A percentile compares a stretch with the other conserved stretches of the same genome.
Conservation (phyloP, 2,888 invertebrate species). For the Ennomos fuscantarius region DNA sequence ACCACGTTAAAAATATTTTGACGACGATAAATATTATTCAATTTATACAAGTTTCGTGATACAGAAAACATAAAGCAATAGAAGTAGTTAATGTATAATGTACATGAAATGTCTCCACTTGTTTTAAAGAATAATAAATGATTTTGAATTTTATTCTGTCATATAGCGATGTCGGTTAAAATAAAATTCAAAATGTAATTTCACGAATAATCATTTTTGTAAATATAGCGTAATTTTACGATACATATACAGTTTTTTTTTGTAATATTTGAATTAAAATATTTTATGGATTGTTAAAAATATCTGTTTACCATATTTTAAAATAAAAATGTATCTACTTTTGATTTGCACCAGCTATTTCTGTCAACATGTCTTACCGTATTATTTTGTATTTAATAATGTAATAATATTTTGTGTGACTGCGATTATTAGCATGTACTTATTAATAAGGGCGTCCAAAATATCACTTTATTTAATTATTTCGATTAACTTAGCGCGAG, state of each 20-base stretch:
- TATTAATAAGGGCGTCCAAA: slow-evolving; percentile 69
- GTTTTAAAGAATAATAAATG: slow-evolving; percentile 28
- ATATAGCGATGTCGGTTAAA: slow-evolving; percentile 18
- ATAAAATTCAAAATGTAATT: slow-evolving; percentile 9
- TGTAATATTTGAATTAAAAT: slow-evolving; percentile 27
- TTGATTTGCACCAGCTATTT: slow-evolving; percentile 9
- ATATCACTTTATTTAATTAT: slow-evolving; percentile 37
- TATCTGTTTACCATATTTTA: slow-evolving; percentile 15
- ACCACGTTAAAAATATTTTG: slow-evolving; percentile 43
- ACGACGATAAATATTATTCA: slow-evolving; percentile 16
- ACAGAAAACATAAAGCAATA: slow-evolving; percentile 59
- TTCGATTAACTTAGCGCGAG: slow-evolving; percentile 27
- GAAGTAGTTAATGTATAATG: slow-evolving; percentile 44
- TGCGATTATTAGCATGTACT: slow-evolving; percentile 65
- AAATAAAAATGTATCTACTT: slow-evolving; percentile 6
- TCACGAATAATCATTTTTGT: slow-evolving; percentile 23
- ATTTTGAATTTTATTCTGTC: slow-evolving; percentile 18
- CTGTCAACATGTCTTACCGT: slow-evolving; percentile 7
- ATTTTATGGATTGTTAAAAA: slow-evolving; percentile 30
- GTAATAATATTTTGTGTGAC: slow-evolving; percentile 47
- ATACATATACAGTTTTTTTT: slow-evolving; percentile 26
- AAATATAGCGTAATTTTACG: slow-evolving; percentile 33
- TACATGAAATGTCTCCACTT: slow-evolving; percentile 38
- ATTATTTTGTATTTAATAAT: slow-evolving; percentile 6
- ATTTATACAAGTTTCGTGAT: slow-evolving; percentile 39